Conservation (phyloP, 1,140 invertebrate species). For the Archivesica marissinica region DNA sequence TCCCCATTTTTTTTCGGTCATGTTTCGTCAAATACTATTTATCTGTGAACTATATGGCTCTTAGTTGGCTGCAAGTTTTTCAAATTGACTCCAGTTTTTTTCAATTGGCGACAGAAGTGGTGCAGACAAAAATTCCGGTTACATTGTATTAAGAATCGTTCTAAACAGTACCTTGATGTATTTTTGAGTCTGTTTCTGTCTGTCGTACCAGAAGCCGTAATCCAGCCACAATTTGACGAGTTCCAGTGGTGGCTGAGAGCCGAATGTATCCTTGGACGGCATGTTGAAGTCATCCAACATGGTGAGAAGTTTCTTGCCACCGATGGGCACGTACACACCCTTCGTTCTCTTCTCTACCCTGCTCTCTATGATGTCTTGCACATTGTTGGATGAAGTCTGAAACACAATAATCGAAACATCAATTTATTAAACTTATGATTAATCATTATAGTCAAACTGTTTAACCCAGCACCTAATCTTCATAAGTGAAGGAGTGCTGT, state of each 20-base stretch:
- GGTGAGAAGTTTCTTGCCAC: slow-evolving; percentile 90
- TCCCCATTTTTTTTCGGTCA: too few species aligned
- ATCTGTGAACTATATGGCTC: too few species aligned
- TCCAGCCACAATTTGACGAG: slow-evolving; percentile 93
- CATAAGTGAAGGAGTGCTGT: too few species aligned
- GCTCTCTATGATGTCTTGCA: slow-evolving; percentile 90
- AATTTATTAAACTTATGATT: too few species aligned
- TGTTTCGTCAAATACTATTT: too few species aligned
- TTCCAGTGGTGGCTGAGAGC: slow-evolving; percentile 93
- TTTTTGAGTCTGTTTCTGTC: slow-evolving; percentile 89
- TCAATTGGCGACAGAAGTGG: too few species aligned
- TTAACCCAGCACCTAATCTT: too few species aligned
- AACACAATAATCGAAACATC: slow-evolving; percentile 1
- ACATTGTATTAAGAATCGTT: too few species aligned
- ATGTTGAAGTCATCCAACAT: slow-evolving; percentile 96
- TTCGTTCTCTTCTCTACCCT: slow-evolving; percentile 93
- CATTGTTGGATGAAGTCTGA: slow-evolving; percentile 90
- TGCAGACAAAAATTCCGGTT: too few species aligned
- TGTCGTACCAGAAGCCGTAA: slow-evolving; percentile 93
- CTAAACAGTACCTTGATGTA: slow-evolving; percentile 88
- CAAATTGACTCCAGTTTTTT: too few species aligned
- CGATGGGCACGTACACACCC: slow-evolving; percentile 90
- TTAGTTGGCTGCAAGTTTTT: too few species aligned
- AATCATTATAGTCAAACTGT: too few species aligned
- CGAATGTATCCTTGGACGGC: slow-evolving; percentile 93